Evolutionary conservation across 2,888 invertebrate genomes (phyloP).

Genomic region (Eupithecia centaureata): DNA sequence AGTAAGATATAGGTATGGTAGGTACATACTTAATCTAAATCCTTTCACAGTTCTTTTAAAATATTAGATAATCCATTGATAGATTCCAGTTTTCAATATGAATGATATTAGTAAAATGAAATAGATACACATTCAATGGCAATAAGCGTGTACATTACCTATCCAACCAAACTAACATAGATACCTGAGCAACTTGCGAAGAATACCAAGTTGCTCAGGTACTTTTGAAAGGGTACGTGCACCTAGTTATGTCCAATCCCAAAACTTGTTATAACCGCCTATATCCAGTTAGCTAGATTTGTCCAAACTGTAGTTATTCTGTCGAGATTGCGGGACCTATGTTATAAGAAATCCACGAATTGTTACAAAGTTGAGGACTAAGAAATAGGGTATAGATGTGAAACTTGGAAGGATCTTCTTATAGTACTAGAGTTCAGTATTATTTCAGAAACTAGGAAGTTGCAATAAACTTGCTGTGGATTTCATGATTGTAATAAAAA

Average conservation of each 20-base stretch:
- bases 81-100: too few species aligned
- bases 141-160: background rate
- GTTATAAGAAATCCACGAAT: constrained; percentile 31
- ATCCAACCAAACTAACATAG: background rate
- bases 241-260: constrained; percentile 1
- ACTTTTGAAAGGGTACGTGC: background rate
- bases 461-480: too few species aligned
- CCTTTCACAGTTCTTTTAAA: too few species aligned
- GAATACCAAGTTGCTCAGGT: background rate
- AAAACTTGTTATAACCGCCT: constrained; percentile 1
- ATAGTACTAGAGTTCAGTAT: too few species aligned
- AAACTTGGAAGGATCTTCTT: constrained; percentile 9
- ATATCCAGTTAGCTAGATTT: constrained; percentile 15
- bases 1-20: too few species aligned
- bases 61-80: too few species aligned
- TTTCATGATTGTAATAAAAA: too few species aligned
- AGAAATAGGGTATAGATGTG: constrained; percentile 7
- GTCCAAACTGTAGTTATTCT: constrained; percentile 29
- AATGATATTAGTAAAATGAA: too few species aligned
- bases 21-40: too few species aligned
- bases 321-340: constrained; percentile 31
- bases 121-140: background rate
- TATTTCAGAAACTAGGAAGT: too few species aligned
- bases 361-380: constrained; percentile 11
- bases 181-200: background rate